Conservation (phyloP, 2,113 vertebrate species). For the Hyperoodon ampullatus region DNA sequence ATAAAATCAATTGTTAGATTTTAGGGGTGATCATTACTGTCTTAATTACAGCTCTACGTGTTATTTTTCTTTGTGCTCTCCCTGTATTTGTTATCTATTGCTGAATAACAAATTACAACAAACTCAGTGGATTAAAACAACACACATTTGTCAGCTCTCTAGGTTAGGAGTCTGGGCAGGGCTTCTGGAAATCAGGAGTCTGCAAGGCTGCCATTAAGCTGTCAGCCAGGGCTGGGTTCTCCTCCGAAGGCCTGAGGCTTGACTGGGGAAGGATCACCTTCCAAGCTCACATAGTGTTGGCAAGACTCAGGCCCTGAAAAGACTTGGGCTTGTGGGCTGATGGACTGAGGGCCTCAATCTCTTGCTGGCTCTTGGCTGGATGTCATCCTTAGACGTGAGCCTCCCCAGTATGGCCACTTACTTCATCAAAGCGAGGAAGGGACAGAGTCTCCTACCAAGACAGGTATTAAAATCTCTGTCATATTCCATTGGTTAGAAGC, state of each 20-base stretch:
- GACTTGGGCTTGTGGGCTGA: not conserved
- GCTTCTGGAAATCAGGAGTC: not conserved
- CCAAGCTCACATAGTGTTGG: not conserved
- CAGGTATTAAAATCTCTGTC: not conserved
- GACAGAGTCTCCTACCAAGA: not conserved
- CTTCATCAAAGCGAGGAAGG: not conserved
- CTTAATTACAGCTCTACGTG: not conserved
- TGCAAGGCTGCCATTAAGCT: not conserved
- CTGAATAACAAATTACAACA: not conserved
- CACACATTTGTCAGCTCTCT: not conserved
- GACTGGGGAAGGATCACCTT: not conserved
- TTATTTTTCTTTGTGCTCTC: not conserved
- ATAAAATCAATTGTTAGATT: not conserved
- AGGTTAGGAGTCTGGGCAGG: not conserved
- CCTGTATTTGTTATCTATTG: not conserved
- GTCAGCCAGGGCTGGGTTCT: not conserved
- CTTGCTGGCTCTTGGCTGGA: not conserved
- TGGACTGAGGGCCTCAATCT: not conserved
- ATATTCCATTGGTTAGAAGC: not conserved
- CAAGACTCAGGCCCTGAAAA: not conserved
- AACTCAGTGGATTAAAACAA: not conserved
- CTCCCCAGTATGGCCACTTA: not conserved
- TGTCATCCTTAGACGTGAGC: not conserved
- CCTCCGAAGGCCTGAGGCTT: not conserved
- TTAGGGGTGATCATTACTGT: not conserved